Evolutionary conservation across 2,797 vertebrate genomes (phyloP).

Genomic region (Crypturellus tataupa): DNA sequence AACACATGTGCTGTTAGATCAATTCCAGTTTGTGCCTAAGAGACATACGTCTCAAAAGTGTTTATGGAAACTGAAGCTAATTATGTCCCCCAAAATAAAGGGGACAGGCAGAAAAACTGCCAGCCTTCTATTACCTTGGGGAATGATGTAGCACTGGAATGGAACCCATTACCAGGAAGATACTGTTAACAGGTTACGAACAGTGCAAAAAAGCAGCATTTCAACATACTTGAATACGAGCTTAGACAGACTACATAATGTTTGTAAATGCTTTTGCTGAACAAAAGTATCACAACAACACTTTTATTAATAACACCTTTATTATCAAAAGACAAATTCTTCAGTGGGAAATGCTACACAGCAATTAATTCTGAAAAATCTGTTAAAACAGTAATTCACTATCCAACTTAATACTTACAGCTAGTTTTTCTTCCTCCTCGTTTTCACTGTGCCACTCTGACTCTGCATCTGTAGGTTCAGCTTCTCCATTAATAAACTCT

Average conservation of each 20-base stretch:
- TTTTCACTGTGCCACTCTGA: conserved; percentile 94
- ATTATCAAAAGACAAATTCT: background rate
- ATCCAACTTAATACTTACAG: conserved; percentile 85
- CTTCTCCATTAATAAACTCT: conserved; percentile 89
- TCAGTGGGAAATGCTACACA: background rate
- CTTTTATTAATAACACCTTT: background rate
- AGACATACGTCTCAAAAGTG: background rate
- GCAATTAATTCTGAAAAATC: background rate
- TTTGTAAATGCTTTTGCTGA: background rate
- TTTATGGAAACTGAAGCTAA: background rate
- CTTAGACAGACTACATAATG: background rate
- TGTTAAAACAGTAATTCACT: fast-evolving
- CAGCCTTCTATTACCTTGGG: conserved; percentile 9
- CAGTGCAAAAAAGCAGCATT: conserved; percentile 7
- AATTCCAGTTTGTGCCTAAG: background rate
- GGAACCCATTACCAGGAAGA: conserved; percentile 57
- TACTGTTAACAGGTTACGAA: conserved; percentile 61
- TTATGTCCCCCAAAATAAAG: conserved; percentile 52
- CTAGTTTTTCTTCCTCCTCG: conserved; percentile 93
- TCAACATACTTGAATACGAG: background rate
- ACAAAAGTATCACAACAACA: background rate
- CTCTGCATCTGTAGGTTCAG: conserved; percentile 95
- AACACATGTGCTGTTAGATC: background rate
- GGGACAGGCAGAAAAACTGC: background rate
- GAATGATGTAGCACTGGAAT: conserved; percentile 80